Evolutionary conservation across 2,113 vertebrate species (phyloP), one percentile per base, ranked within the genome.

Genomic region (Microcebus jonahi): DNA sequence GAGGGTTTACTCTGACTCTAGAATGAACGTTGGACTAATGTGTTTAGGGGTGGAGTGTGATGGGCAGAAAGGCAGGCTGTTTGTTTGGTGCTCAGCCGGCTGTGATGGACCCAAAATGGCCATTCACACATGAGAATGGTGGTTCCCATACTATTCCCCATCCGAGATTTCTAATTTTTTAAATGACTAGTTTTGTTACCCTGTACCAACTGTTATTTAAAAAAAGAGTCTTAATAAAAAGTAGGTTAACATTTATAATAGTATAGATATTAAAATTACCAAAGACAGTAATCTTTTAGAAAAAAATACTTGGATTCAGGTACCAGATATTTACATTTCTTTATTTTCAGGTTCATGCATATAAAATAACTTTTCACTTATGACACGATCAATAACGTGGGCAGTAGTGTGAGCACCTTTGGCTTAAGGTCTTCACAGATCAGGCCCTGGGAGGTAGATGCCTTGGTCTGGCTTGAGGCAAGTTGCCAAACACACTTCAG

Each of bases 251-350:
- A 53, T 77, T 55, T 73, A 63, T 61, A 61, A 79, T 65, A 42
- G 75, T 50, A 25, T 71, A 63, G 42, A 34, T 75, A 94, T 57
- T 76, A 76, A 95, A 89, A 73, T 87, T 55, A 94, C 53, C 75
- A 20, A 92, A 86, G 67, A 53, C 4, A 77, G 36, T 70, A 27
- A 31, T 81, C 27, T 12, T 90, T 87, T 77, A 77, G 84, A 92
- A 55, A 83, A 89, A 89, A 90, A 73, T 71, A 31, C 36, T 79
- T 77, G 75, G 61, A 48, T 23, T 4, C 27, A 82, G 5, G 8
- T 55, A 3, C 50, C 63, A 71, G 45, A 71, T 87, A 34, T 29
- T 75, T 90, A 1, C 29, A 34, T 77, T 86, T 96, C 15, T 92
- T 45, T 89, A 25, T 87, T 77, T 82, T 73, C 34, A 79, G 67